Conservation (phyloP, 2,797 vertebrate genomes). For the Silurus aristotelis region DNA sequence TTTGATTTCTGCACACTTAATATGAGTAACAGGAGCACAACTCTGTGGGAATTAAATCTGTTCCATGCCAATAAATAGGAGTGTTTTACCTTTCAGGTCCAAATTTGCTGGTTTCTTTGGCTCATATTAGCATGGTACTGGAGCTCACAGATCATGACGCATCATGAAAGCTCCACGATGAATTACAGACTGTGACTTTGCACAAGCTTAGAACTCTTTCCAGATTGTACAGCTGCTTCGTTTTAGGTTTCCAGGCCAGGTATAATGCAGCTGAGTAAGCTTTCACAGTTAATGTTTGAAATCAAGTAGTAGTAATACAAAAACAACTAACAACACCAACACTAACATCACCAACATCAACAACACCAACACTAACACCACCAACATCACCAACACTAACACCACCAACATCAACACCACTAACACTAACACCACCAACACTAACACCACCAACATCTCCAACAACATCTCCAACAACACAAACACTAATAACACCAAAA, state of each 20-base stretch:
- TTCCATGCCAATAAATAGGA: slow-evolving; percentile 46
- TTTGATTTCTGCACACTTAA: slow-evolving; percentile 60
- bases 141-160: slow-evolving; percentile 44
- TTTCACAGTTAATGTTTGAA: not conserved
- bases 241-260: slow-evolving; percentile 30
- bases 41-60: slow-evolving; percentile 44
- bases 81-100: slow-evolving; percentile 36
- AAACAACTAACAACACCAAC: no score
- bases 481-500: no score
- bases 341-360: no score
- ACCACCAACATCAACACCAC: no score
- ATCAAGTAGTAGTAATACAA: not conserved
- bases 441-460: no score
- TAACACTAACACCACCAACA: no score
- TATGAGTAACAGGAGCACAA: slow-evolving; percentile 52
- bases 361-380: no score
- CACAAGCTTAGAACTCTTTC: slow-evolving; percentile 36
- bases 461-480: no score
- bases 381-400: no score
- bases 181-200: slow-evolving; percentile 40
- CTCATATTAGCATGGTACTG: slow-evolving; percentile 33
- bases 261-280: slow-evolving; percentile 16
- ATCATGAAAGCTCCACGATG: slow-evolving; percentile 38
- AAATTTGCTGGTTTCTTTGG: slow-evolving; percentile 44
- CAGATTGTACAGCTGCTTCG: slow-evolving; percentile 44